Base-by-base conservation (phyloP, 1,140 invertebrate genomes). In the Drosophila pruinosa region DNA sequence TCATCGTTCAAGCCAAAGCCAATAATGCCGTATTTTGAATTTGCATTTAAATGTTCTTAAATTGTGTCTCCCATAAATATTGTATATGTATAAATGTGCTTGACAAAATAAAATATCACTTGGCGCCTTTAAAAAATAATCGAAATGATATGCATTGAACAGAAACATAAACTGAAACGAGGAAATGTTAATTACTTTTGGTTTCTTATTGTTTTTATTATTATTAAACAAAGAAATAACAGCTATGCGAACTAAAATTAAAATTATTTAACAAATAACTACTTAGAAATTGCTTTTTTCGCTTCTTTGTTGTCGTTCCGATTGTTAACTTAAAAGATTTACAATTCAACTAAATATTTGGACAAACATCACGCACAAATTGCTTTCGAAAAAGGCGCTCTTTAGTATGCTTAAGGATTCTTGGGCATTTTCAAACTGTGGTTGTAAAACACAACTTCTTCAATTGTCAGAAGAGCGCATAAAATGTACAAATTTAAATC, bases 251-350 rank as follows among this genome's bases (percentile, higher is more conserved):
- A 86, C 72, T 77, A 86, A 88, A 72, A 67, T 78, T 86, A 82
- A 82, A 88, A 86, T 83, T 85, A 88, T 86, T 75, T 82, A 88
- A 86, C 82, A 86, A 77, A 59, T 75, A 83, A 72, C 58, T 79
- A 76, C 62, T 54, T 28, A 59, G 63, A 74, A 86, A 75, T 58
- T 24, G 38, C 14, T 56, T 52, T 24, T 39, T 48, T 14, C 36
- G 14, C 12, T 63, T n/a, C n/a, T n/a, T 61, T 52, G 31, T 19
- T 75, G 36, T 41, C 56, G 24, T 56, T 67, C 39, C 24, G 31
- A 2, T 38, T 43, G 19, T 54, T 36, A 72, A 72, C 54, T 80
- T 15, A 81, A 62, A 52, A 72, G 2, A 48, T 14, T 57, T 56
- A 53, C 53, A 67, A 80, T 62, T 76, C 21, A 62, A 65, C 77